Base-by-base conservation (phyloP, 2,888 invertebrate species). In the Tenthredo notha region DNA sequence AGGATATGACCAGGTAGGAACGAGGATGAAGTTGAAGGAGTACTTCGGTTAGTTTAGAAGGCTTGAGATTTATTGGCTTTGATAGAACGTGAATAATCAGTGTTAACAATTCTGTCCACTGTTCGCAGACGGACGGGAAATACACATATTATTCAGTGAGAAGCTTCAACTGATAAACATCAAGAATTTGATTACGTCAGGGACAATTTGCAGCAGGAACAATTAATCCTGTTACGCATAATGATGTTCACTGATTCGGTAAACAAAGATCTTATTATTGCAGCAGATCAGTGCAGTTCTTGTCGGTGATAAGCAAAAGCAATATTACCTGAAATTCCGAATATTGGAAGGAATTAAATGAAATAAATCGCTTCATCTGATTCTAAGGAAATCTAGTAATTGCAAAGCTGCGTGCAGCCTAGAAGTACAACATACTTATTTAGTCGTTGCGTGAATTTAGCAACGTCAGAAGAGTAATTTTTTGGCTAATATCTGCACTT, bases 301-400 rank as follows among this genome's bases (percentile, higher is more conserved):
- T 33, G 18, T 67, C 67, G 18, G 33, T 1, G 1, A 67, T 67
- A 18, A 67, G 15, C 12, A 67, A 33, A 67, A 33, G 67, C 67
- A 67, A 33, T 67, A 67, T 6, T 67, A 18, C 67, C 6, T 33
- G 29, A 33, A 12, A 33, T 18, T 33, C 15, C 67, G 7, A 67
- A 33, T 67, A 67, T 18, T 33, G 29, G 67, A 67, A 29, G 67
- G 67, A 37, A 37, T 37, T 0, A 7, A 37, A 37, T 37, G 37
- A 37, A 25, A 67, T 67, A 67, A 67, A 54, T 54, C n/a, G 10
- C 29, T 54, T 18, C 50, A 77, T 77, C 33, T 18, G n/a, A 77
- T 77, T 33, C 5, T 33, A 29, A 47, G 77, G 1, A 33, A 33
- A 77, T 54, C 33, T 33, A 50, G n/a, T 77, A 10, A 54, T 29